Evolutionary conservation across 2,113 vertebrate genomes (phyloP).

Genomic region (Anarhynchus alexandrinus): DNA sequence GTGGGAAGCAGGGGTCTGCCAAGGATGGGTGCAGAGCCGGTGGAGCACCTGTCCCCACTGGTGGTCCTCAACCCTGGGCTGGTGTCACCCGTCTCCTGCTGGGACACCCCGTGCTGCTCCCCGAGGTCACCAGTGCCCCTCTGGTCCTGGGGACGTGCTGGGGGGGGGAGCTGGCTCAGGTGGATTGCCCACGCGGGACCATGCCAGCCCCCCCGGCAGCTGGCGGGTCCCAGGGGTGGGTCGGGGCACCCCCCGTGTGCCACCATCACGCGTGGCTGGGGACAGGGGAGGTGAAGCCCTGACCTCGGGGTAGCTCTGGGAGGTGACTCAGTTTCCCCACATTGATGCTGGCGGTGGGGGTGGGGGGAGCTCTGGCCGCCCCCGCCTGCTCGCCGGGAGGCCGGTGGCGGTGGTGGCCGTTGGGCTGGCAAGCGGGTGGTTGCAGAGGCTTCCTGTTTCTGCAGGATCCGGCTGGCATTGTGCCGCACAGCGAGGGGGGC

Average conservation of each 20-base stretch:
- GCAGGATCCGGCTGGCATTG: slow-evolving; percentile 44
- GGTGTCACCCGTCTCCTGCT: neutral
- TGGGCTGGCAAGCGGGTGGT: neutral
- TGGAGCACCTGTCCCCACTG: neutral
- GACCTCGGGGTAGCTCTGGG: neutral
- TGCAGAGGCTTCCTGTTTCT: slow-evolving; percentile 17
- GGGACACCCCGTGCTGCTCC: neutral
- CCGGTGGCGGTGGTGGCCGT: neutral
- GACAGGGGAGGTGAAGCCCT: neutral
- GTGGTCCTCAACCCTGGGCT: neutral
- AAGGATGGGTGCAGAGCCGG: neutral
- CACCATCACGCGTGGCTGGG: rapidly evolving
- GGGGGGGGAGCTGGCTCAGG: neutral
- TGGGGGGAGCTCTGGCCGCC: neutral
- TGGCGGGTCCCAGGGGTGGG: neutral
- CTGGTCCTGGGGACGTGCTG: neutral
- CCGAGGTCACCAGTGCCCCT: rapidly evolving
- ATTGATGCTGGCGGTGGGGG: rapidly evolving
- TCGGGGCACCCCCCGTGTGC: rapidly evolving
- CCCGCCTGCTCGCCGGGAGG: rapidly evolving
- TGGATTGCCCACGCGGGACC: rapidly evolving
- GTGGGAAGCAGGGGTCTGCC: neutral
- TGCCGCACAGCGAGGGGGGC: slow-evolving; percentile 55
- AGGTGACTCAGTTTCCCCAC: slow-evolving; percentile 1
- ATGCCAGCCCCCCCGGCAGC: rapidly evolving